These are phyloP conservation scores for Tenthredo mesomela DNA, from an alignment of 2,888 invertebrate species.

Conservation along the genomic window DNA sequence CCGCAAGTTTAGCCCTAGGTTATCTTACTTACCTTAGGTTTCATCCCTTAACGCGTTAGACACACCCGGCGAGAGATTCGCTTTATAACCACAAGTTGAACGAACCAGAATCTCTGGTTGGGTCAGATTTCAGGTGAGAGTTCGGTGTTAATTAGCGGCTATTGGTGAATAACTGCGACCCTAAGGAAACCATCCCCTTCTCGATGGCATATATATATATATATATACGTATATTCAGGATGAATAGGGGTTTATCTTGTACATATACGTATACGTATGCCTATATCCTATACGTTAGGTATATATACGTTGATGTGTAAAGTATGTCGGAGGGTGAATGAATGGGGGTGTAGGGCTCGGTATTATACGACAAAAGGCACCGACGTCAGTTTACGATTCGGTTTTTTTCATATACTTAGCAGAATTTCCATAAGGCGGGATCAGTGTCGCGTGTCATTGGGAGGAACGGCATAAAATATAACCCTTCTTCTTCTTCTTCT, in stretches of 20 bases:
- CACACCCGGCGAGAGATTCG: constrained; percentile 5
- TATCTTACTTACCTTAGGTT: not conserved
- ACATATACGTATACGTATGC: too few species aligned
- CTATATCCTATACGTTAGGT: too few species aligned
- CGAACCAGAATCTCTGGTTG: not conserved
- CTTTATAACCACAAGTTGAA: constrained; percentile 2
- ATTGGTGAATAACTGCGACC: constrained; percentile 33
- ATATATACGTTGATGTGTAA: not conserved
- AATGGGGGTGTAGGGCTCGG: not conserved
- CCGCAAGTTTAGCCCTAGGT: not conserved
- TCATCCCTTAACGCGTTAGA: not conserved
- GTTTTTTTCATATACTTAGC: constrained; percentile 34
- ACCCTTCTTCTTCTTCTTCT: not conserved
- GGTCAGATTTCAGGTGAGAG: constrained; percentile 20
- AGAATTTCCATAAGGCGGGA: constrained; percentile 24
- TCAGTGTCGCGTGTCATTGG: constrained; percentile 1
- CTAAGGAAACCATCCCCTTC: not conserved
- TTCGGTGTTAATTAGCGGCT: constrained; percentile 16
- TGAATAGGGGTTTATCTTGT: not conserved
- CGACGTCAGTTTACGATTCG: constrained; percentile 28
- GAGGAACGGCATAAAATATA: constrained; percentile 10
- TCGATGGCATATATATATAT: not conserved
- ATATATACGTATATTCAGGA: constrained; percentile 20
- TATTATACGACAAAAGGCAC: not conserved
- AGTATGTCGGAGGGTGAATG: not conserved